Conservation (phyloP, 2,888 invertebrate genomes). For the Fissipunctia ypsillon region DNA sequence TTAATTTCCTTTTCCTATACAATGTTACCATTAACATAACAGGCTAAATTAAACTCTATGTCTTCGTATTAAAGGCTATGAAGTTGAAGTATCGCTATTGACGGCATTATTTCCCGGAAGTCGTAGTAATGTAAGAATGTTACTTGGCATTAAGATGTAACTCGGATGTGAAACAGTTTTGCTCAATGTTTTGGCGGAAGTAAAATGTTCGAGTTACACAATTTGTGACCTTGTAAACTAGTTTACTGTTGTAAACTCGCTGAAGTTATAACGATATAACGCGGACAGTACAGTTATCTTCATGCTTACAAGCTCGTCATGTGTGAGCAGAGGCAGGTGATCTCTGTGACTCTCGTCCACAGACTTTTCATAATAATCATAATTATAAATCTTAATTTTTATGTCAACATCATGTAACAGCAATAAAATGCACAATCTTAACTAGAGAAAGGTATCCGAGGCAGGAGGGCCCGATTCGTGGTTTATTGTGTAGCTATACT, state of each 20-base stretch:
- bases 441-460: too few species aligned
- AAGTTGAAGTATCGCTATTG: slow-evolving; percentile 49
- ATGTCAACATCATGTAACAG: too few species aligned
- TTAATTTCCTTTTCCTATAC: slow-evolving; percentile 72
- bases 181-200: slow-evolving; percentile 27
- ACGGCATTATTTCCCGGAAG: slow-evolving; percentile 51
- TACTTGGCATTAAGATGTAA: slow-evolving; percentile 22
- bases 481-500: neutral
- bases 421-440: too few species aligned
- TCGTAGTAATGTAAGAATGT: slow-evolving; percentile 43
- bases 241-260: slow-evolving; percentile 10
- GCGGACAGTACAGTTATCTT: slow-evolving; percentile 16
- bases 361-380: too few species aligned
- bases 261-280: slow-evolving; percentile 29
- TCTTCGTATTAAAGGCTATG: slow-evolving; percentile 12
- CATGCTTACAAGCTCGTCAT: neutral
- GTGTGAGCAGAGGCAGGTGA: neutral
- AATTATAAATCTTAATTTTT: too few species aligned
- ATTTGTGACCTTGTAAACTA: too few species aligned
- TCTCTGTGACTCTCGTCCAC: too few species aligned
- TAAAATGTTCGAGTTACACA: slow-evolving; percentile 17
- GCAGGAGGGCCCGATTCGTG: too few species aligned
- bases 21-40: slow-evolving; percentile 36
- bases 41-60: slow-evolving; percentile 41
- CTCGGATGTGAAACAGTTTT: slow-evolving; percentile 24